Evolutionary conservation across 2,888 invertebrate genomes (phyloP).

Genomic region (Didymodactylos carnosus): DNA sequence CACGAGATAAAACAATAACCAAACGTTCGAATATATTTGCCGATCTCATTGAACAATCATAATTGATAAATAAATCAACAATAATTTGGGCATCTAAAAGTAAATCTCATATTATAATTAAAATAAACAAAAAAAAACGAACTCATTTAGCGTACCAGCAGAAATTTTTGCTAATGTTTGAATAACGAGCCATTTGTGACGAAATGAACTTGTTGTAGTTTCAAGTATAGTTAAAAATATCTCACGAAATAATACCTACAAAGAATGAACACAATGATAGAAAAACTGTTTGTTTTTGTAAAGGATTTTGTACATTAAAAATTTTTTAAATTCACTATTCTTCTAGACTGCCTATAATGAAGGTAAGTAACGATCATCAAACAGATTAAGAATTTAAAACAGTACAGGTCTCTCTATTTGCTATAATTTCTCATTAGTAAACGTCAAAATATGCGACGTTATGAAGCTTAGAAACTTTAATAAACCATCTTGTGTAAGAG

Average conservation of each 20-base stretch:
- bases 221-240: constrained; percentile 94
- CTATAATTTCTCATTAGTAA: no score
- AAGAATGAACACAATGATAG: not conserved
- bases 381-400: no score
- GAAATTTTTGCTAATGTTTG: constrained; percentile 87
- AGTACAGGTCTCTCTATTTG: no score
- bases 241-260: constrained; percentile 71
- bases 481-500: no score
- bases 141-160: constrained; percentile 39
- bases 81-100: constrained; percentile 56
- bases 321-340: no score
- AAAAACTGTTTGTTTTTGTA: no score
- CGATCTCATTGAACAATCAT: constrained; percentile 91
- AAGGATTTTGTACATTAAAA: no score
- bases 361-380: no score
- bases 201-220: constrained; percentile 83
- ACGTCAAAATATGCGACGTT: no score
- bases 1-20: constrained; percentile 88
- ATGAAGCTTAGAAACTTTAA: no score
- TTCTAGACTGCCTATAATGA: no score
- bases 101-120: not conserved
- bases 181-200: constrained; percentile 98
- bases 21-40: constrained; percentile 89
- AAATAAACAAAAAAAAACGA: not conserved
- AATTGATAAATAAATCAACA: constrained; percentile 97